These are phyloP conservation scores for Agrotis puta DNA, from an alignment of 2,888 invertebrate genomes.

Conservation along the genomic window DNA sequence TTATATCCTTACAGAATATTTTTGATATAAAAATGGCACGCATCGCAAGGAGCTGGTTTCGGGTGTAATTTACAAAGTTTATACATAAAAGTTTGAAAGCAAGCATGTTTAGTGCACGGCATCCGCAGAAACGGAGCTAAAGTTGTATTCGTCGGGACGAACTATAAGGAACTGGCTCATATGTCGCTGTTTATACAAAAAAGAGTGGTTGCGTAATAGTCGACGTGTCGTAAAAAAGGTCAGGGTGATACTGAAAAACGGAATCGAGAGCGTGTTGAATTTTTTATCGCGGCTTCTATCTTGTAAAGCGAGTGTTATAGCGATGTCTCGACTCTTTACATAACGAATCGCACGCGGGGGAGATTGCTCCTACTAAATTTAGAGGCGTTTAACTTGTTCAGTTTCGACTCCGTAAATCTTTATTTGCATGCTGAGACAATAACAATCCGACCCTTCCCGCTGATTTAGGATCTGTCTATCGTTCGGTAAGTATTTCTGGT, in stretches of 20 bases:
- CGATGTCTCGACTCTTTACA: slow-evolving; percentile 75
- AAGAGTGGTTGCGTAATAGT: slow-evolving; percentile 74
- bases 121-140: slow-evolving; percentile 71
- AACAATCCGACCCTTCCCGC: slow-evolving; percentile 66
- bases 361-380: slow-evolving; percentile 79
- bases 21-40: slow-evolving; percentile 49
- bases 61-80: slow-evolving; percentile 71
- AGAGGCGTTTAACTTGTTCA: slow-evolving; percentile 81
- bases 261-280: slow-evolving; percentile 82
- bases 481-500: slow-evolving; percentile 53
- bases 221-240: slow-evolving; percentile 78
- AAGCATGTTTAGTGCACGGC: slow-evolving; percentile 67
- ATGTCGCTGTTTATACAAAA: slow-evolving; percentile 70
- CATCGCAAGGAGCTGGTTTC: slow-evolving; percentile 44
- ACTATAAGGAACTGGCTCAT: slow-evolving; percentile 55
- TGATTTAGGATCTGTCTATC: slow-evolving; percentile 65
- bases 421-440: slow-evolving; percentile 77
- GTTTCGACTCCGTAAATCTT: slow-evolving; percentile 80
- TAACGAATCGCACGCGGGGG: slow-evolving; percentile 78
- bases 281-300: slow-evolving; percentile 82
- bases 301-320: slow-evolving; percentile 78
- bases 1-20: slow-evolving; percentile 30
- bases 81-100: slow-evolving; percentile 71
- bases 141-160: slow-evolving; percentile 66
- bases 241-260: slow-evolving; percentile 78